These are phyloP conservation scores for Brachypalpus laphriformis DNA, from an alignment of 2,888 invertebrate species.

Conservation along the genomic window DNA sequence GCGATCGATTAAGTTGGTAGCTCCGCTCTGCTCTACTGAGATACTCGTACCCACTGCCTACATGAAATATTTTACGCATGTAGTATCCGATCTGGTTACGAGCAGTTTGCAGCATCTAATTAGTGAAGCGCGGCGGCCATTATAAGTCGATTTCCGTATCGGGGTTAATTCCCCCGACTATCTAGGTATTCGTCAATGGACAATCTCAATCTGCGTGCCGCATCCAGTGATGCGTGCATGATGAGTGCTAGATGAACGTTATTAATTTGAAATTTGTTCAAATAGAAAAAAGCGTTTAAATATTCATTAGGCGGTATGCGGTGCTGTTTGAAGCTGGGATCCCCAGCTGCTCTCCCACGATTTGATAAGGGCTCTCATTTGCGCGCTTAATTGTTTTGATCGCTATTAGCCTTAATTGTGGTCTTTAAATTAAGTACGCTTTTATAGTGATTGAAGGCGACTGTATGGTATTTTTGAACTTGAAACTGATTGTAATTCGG, in stretches of 20 bases:
- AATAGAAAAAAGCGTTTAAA: conserved; percentile 39
- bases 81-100: background rate
- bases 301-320: conserved; percentile 40
- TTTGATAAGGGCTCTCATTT: conserved; percentile 12
- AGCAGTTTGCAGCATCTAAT: conserved; percentile 18
- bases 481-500: background rate
- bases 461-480: background rate
- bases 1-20: conserved; percentile 58
- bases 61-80: background rate
- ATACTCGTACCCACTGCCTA: background rate
- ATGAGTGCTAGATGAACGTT: conserved; percentile 15
- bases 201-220: conserved; percentile 10
- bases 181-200: conserved; percentile 14
- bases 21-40: background rate
- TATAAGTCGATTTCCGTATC: conserved; percentile 67
- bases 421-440: background rate
- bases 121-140: conserved; percentile 40
- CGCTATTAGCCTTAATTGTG: conserved; percentile 24
- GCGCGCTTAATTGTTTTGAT: conserved; percentile 8
- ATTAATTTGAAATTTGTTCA: conserved; percentile 26
- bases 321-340: conserved; percentile 12
- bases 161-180: conserved; percentile 28
- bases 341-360: conserved; percentile 12
- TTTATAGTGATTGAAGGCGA: background rate
- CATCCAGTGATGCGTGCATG: conserved; percentile 38